These are phyloP conservation scores for Aegithalos caudatus DNA, from an alignment of 2,113 vertebrate genomes.

Conservation along the genomic window DNA sequence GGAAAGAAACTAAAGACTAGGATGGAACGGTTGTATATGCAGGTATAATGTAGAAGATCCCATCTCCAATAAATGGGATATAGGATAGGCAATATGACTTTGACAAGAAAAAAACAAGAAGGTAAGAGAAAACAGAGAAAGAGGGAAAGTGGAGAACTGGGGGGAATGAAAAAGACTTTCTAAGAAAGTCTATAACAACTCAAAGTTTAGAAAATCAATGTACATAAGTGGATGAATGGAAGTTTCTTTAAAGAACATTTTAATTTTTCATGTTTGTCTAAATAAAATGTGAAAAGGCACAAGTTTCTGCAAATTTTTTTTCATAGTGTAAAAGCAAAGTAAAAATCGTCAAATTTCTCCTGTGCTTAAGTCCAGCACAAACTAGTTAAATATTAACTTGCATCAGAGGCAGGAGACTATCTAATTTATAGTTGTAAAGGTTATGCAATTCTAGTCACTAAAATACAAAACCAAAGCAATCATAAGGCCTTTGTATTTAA, in stretches of 20 bases:
- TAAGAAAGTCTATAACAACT: neutral
- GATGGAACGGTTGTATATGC: neutral
- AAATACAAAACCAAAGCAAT: slow-evolving; percentile 42
- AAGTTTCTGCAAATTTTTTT: neutral
- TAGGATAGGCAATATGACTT: neutral
- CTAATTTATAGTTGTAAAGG: neutral
- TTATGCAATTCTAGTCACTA: neutral
- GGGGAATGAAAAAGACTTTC: neutral
- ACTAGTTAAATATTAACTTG: neutral
- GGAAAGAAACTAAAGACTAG: neutral
- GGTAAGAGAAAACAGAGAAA: neutral
- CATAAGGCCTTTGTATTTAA: slow-evolving; percentile 44
- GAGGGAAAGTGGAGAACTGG: neutral
- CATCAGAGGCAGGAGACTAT: neutral
- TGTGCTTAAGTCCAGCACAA: neutral
- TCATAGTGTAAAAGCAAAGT: neutral
- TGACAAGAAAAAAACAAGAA: neutral
- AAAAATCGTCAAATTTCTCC: neutral
- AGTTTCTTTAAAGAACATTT: neutral
- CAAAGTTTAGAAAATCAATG: neutral
- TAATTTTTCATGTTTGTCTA: neutral
- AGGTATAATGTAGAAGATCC: neutral
- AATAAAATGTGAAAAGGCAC: neutral
- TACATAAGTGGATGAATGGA: neutral
- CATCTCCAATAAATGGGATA: neutral